These are phyloP conservation scores for Channa argus DNA, from an alignment of 2,113 vertebrate genomes.

Conservation along the genomic window DNA sequence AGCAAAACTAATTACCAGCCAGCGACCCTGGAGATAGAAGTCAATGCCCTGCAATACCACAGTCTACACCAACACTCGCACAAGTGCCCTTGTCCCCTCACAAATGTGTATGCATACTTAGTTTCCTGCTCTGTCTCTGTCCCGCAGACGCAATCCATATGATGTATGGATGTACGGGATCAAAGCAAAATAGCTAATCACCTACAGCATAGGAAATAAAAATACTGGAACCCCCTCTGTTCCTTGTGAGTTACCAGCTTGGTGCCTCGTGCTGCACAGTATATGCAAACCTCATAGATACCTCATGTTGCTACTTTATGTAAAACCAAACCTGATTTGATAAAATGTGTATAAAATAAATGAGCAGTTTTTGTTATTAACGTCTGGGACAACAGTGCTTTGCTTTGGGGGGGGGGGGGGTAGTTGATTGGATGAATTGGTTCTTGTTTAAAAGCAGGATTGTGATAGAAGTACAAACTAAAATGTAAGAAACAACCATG, in stretches of 20 bases:
- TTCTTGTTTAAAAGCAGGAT: too few species aligned
- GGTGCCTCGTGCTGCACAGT: background rate
- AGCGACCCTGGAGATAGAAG: slow-evolving; percentile 72
- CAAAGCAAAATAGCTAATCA: slow-evolving; percentile 66
- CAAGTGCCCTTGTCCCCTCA: slow-evolving; percentile 32
- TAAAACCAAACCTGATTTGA: too few species aligned
- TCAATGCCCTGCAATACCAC: slow-evolving; percentile 55
- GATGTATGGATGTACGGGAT: slow-evolving; percentile 58
- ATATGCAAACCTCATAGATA: background rate
- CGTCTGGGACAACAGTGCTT: too few species aligned
- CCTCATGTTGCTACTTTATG: background rate
- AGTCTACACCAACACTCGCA: slow-evolving; percentile 46
- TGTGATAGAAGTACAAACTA: too few species aligned
- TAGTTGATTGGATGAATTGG: too few species aligned
- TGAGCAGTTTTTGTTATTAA: too few species aligned
- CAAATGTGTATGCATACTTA: slow-evolving; percentile 34
- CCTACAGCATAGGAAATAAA: slow-evolving; percentile 16
- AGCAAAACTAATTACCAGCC: slow-evolving; percentile 83
- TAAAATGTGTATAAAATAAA: too few species aligned
- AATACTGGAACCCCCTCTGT: slow-evolving; percentile 9
- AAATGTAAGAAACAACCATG: too few species aligned
- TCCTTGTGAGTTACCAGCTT: background rate
- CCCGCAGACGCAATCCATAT: slow-evolving; percentile 43
- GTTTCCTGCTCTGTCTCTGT: slow-evolving; percentile 29
- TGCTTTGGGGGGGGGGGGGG: too few species aligned